A percentile compares a stretch with the other conserved stretches of the same genome.
Conservation (phyloP, 2,888 invertebrate species). For the Belgica antarctica region DNA sequence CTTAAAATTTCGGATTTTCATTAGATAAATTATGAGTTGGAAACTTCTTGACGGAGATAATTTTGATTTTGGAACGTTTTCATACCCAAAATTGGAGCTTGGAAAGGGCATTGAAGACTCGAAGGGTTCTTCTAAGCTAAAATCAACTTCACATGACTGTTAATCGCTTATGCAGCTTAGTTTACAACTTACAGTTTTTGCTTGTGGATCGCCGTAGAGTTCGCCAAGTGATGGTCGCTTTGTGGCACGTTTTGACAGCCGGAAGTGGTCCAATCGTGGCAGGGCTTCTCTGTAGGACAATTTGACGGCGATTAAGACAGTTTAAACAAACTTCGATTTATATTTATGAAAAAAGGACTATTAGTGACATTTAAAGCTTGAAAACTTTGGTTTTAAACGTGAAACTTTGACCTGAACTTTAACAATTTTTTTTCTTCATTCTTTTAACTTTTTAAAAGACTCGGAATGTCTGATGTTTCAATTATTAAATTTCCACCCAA, state of each 20-base stretch:
- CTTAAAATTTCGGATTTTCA: no score
- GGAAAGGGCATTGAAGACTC: background rate
- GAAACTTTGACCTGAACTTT: slow-evolving; percentile 8
- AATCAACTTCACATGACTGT: no score
- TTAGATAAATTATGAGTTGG: background rate
- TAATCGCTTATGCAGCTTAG: no score
- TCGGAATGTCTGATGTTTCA: no score
- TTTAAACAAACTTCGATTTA: background rate
- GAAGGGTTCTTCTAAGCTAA: background rate
- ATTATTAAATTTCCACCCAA: no score
- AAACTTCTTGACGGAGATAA: no score
- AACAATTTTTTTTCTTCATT: background rate
- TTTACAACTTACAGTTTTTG: slow-evolving; percentile 44
- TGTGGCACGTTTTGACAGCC: slow-evolving; percentile 70
- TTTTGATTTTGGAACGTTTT: no score
- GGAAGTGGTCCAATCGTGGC: slow-evolving; percentile 79
- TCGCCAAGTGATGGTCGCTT: slow-evolving; percentile 83
- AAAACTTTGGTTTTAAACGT: background rate
- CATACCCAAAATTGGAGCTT: no score
- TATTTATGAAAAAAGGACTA: no score
- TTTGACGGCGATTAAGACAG: slow-evolving; percentile 19
- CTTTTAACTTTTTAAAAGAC: no score
- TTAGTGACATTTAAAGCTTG: no score
- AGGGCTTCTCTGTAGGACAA: slow-evolving; percentile 64
- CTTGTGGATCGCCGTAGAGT: slow-evolving; percentile 64